Percentiles rank a stretch among this genome's conserved stretches.
These are phyloP conservation scores for Coenobita brevimanus DNA, from an alignment of 1,140 invertebrate genomes.

Conservation along the genomic window DNA sequence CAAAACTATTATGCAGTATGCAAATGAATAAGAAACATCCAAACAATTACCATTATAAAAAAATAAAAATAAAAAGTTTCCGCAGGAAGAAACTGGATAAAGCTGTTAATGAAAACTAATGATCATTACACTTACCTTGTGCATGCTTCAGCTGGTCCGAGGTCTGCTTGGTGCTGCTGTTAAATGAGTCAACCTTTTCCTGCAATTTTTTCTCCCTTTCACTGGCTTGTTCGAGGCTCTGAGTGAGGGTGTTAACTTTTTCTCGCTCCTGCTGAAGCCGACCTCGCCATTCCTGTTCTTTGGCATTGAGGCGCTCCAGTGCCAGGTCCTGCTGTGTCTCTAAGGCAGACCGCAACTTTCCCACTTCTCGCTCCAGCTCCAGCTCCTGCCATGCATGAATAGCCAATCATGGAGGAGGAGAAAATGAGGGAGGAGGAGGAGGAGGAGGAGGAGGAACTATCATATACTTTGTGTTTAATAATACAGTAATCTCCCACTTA, in stretches of 20 bases:
- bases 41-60: too few relatives aligned
- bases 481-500: too few relatives aligned
- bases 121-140: conserved; percentile 11
- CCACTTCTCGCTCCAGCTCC: conserved; percentile 52
- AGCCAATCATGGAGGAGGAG: too few relatives aligned
- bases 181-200: neutral
- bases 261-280: conserved; percentile 45
- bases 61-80: too few relatives aligned
- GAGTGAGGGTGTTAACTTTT: neutral
- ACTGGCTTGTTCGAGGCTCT: neutral
- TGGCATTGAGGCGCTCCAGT: conserved; percentile 54
- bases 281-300: conserved; percentile 63
- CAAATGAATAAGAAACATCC: too few relatives aligned
- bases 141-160: conserved; percentile 31
- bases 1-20: too few relatives aligned
- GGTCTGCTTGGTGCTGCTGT: neutral
- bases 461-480: too few relatives aligned
- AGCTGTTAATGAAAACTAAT: too few relatives aligned
- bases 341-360: conserved; percentile 58
- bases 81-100: too few relatives aligned
- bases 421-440: too few relatives aligned
- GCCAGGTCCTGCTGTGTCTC: conserved; percentile 67
- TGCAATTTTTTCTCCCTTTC: conserved; percentile 29
- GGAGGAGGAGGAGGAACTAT: too few relatives aligned
- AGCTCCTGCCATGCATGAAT: conserved; percentile 9